Evolutionary conservation across 2,888 invertebrate species (phyloP).

Genomic region (Tetranychus piercei): DNA sequence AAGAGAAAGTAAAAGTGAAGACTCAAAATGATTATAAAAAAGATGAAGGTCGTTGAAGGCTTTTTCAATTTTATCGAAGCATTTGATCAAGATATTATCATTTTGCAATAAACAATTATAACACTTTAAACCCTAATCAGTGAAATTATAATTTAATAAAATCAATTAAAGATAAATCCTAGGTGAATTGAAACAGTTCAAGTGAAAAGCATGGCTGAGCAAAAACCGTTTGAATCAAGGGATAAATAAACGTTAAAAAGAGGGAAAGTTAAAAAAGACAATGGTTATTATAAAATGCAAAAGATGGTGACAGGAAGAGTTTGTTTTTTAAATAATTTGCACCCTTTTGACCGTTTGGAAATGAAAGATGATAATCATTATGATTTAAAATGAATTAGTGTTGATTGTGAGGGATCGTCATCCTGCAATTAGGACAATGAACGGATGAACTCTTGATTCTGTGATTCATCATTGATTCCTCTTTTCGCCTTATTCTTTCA

Average conservation of each 20-base stretch:
- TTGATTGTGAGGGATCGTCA: not conserved
- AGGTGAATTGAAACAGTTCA: too few species aligned
- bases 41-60: conserved; percentile 1
- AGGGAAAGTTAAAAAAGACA: not conserved
- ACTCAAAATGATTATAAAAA: not conserved
- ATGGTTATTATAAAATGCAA: not conserved
- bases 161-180: too few species aligned
- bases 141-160: too few species aligned
- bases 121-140: too few species aligned
- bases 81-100: too few species aligned
- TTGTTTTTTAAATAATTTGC: not conserved
- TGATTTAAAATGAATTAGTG: not conserved
- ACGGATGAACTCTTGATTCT: not conserved
- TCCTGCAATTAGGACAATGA: conserved; percentile 1
- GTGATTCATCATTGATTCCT: too few species aligned
- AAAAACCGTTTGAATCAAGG: too few species aligned
- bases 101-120: too few species aligned
- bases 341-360: not conserved
- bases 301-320: not conserved
- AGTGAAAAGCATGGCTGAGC: too few species aligned
- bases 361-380: not conserved
- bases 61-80: not conserved
- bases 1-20: not conserved
- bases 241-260: not conserved
- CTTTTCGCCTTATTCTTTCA: too few species aligned